These are phyloP conservation scores for Crambe crambe DNA, from an alignment of 37 sponge, comb jelly and placozoan genomes.

Conservation along the genomic window DNA sequence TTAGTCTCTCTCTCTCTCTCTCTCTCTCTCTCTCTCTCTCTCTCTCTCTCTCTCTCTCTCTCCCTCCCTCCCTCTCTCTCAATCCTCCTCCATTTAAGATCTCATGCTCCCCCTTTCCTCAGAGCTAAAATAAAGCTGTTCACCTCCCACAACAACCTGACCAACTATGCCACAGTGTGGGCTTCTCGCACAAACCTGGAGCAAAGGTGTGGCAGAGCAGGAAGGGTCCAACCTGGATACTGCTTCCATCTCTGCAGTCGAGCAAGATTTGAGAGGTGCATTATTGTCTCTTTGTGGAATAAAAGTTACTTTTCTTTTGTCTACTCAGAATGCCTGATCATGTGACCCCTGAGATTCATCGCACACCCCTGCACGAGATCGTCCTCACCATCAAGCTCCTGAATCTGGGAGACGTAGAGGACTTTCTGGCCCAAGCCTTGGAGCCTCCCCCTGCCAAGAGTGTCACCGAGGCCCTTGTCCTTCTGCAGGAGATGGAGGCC, in stretches of 20 bases:
- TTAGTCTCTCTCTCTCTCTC: slow-evolving; percentile 3
- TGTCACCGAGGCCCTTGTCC: slow-evolving; percentile 69
- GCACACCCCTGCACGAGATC: slow-evolving; percentile 80
- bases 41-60: no score
- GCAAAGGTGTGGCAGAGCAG: slow-evolving; percentile 83
- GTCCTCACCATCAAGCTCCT: slow-evolving; percentile 78
- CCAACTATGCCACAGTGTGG: slow-evolving; percentile 78
- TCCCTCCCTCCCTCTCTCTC: slow-evolving; percentile 4
- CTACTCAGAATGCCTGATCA: slow-evolving; percentile 56
- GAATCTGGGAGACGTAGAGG: slow-evolving; percentile 55
- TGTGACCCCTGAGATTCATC: slow-evolving; percentile 78
- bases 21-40: not conserved
- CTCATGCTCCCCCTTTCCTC: not conserved
- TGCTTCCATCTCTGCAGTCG: slow-evolving; percentile 87
- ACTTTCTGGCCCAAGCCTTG: slow-evolving; percentile 62
- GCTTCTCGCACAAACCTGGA: slow-evolving; percentile 81
- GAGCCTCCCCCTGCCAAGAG: slow-evolving; percentile 56
- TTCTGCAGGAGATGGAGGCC: slow-evolving; percentile 73
- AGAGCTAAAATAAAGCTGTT: slow-evolving; percentile 79
- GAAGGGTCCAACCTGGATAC: slow-evolving; percentile 70
- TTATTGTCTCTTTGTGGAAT: not conserved
- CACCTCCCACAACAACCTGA: slow-evolving; percentile 75
- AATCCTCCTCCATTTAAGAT: not conserved
- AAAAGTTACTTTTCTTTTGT: not conserved
- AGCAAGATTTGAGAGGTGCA: slow-evolving; percentile 59